Evolutionary conservation across 2,797 vertebrate genomes (phyloP).

Genomic region (Pantherophis alleghaniensis): DNA sequence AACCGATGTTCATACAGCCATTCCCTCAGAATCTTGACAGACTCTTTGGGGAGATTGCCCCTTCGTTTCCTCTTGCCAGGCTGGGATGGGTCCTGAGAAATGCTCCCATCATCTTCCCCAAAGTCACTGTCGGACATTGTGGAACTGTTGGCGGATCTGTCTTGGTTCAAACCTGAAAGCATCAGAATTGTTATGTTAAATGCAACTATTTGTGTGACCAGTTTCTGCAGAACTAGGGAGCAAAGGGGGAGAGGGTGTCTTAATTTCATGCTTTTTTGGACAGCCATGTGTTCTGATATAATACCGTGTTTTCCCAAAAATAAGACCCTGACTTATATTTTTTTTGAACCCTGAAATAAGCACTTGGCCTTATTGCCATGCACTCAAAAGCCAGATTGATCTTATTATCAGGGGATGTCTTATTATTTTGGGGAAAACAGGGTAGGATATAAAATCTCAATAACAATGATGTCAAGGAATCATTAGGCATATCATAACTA

Average conservation of each 20-base stretch:
- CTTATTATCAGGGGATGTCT: too few species aligned
- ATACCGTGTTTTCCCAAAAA: too few species aligned
- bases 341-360: too few species aligned
- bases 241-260: background rate
- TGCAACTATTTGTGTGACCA: background rate
- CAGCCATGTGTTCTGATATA: background rate
- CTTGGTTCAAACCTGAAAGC: constrained; percentile 73
- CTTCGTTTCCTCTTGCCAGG: constrained; percentile 87
- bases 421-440: too few species aligned
- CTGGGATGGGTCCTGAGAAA: constrained; percentile 78
- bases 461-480: background rate
- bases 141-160: constrained; percentile 64
- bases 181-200: background rate
- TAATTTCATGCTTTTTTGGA: background rate
- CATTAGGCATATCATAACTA: background rate
- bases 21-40: constrained; percentile 90
- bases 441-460: background rate
- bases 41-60: constrained; percentile 94
- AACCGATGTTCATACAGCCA: constrained; percentile 95
- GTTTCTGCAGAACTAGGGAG: background rate
- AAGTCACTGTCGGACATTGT: constrained; percentile 87
- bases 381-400: too few species aligned
- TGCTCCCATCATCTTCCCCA: constrained; percentile 80
- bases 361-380: too few species aligned
- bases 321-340: too few species aligned